Conservation (phyloP, 2,888 invertebrate genomes). For the Pristionchus arcanus region DNA sequence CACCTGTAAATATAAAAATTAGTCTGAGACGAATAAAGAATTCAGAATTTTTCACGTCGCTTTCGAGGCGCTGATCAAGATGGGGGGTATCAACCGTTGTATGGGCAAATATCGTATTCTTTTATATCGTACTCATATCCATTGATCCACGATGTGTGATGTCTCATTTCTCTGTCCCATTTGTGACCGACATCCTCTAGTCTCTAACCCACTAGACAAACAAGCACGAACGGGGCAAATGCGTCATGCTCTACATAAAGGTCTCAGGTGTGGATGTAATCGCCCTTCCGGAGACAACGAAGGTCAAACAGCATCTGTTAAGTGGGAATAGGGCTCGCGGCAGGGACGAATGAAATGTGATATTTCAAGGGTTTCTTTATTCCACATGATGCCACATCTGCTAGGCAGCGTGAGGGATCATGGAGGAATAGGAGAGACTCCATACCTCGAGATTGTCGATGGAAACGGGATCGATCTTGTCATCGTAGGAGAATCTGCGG, state of each 20-base stretch:
- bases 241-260: constrained; percentile 17
- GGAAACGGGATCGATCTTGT: constrained; percentile 86
- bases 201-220: constrained; percentile 58
- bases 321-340: neutral
- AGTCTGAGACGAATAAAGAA: too few relatives aligned
- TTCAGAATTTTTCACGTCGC: too few relatives aligned
- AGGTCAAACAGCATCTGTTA: constrained; percentile 41
- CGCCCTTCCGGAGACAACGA: constrained; percentile 6
- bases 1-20: constrained; percentile 82
- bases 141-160: neutral
- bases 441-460: constrained; percentile 69
- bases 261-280: neutral
- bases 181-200: constrained; percentile 59
- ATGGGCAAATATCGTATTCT: too few relatives aligned
- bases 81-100: too few relatives aligned
- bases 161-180: neutral
- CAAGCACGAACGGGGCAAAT: constrained; percentile 53
- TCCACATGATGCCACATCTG: neutral
- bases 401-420: neutral
- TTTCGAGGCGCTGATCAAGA: too few relatives aligned
- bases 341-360: neutral
- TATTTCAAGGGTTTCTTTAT: neutral
- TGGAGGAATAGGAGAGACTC: neutral
- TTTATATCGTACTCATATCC: neutral
- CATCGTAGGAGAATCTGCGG: constrained; percentile 86